Evolutionary conservation across 2,797 vertebrate genomes (phyloP).

Genomic region (Xenentodon cancila): DNA sequence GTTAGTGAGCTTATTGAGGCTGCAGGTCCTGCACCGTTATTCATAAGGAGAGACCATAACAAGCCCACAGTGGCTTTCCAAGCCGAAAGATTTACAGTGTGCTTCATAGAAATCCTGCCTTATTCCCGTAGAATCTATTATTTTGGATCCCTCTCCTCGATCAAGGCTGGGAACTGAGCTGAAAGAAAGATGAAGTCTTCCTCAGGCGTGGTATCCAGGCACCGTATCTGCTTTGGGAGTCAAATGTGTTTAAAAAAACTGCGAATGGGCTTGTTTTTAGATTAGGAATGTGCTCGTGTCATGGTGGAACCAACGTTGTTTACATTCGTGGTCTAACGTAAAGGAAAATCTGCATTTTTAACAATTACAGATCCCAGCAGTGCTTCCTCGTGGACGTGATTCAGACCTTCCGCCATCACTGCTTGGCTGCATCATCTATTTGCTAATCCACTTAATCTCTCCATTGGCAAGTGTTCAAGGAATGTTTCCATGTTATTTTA

Average conservation of each 20-base stretch:
- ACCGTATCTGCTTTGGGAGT: constrained; percentile 19
- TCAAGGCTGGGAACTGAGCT: constrained; percentile 58
- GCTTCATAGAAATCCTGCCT: constrained; percentile 48
- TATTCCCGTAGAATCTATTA: constrained; percentile 66
- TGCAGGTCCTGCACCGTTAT: constrained; percentile 51
- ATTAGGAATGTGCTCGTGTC: neutral
- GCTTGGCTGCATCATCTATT: constrained; percentile 48
- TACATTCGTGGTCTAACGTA: constrained; percentile 23
- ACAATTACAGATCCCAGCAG: neutral
- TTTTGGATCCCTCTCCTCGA: constrained; percentile 51
- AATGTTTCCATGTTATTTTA: constrained; percentile 64
- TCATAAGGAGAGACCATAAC: constrained; percentile 54
- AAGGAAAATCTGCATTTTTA: constrained; percentile 24
- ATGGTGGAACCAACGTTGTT: constrained; percentile 10
- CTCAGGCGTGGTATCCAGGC: constrained; percentile 5
- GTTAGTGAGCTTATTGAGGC: constrained; percentile 60
- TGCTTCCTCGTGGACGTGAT: neutral
- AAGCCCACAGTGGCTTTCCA: constrained; percentile 48
- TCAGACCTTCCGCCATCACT: constrained; percentile 48
- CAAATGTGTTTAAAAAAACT: constrained; percentile 20
- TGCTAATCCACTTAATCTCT: constrained; percentile 75
- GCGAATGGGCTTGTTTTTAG: too few species aligned
- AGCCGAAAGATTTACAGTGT: constrained; percentile 56
- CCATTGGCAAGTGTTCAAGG: constrained; percentile 58
- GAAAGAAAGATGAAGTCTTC: constrained; percentile 29